Evolutionary conservation across 2,113 vertebrate genomes (phyloP), one percentile per base, ranked within the genome.

Genomic region (Solenodon paradoxus): DNA sequence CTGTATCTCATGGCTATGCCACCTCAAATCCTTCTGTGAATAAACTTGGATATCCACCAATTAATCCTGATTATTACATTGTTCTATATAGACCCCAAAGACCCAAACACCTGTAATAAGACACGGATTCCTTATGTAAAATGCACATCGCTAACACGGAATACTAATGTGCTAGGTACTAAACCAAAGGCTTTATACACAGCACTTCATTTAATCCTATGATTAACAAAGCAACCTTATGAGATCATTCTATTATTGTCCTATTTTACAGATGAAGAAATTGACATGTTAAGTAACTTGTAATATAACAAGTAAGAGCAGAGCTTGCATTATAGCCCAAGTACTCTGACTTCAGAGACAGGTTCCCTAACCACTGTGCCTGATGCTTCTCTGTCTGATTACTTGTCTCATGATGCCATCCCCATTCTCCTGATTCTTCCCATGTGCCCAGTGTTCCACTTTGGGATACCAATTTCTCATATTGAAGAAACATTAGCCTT

Each of bases 191-290:
- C 40, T 85, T 55, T 71, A 74, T 61, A 2, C 0, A 5, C 32
- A 63, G 57, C 59, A 71, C 42, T 96, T 74, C 32, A n/a, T 45
- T 79, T 83, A 80, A 80, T 77, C 28, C 30, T 47, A 15, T 59
- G 38, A 92, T 55, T 38, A 63, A 82, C 87, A 75, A 86, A 90
- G 74, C 61, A 68, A 30, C 9, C 32, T 77, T 66, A 51, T 57
- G 38, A 89, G 19, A n/a, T 64, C 59, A 53, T 71, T 88, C 5
- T 13, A 75, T 77, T 74, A 57, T 51, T 71, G 51, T 75, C 38
- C 30, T 24, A 92, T 72, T 72, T 74, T 49, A 92, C 19, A 95
- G 19, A 90, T 64, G 61, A 92, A 16, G 42, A 94, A 51, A 81
- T 20, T 61, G 78, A 91, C 53, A 75, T 2, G 61, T 68, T 57